Evolutionary conservation across 2,113 vertebrate species (phyloP), one percentile per base, ranked within the genome.

Genomic region (Perognathus longimembris): DNA sequence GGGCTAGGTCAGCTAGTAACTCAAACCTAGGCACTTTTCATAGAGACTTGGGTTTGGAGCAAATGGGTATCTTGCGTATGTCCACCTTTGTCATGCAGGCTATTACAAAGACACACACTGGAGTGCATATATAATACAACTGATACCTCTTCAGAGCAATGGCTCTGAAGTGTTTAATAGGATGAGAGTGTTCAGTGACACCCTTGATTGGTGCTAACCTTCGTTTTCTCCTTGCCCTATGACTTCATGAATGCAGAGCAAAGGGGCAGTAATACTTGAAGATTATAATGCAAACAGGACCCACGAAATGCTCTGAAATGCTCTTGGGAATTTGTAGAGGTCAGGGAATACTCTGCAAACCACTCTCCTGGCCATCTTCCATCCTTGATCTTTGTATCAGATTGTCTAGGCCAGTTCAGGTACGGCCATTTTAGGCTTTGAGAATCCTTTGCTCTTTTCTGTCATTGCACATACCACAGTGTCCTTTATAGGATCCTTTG

Each of bases 381-480:
- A 32, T 15, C 45, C 6, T 18, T 17, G 0, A 12, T 22, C 22
- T 63, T 73, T 42, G 15, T 3, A 0, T 40, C n/a, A 6, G 42
- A 24, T 75, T 59, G 8, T 79, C 26, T 26, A 59, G 70, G 28
- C 30, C 66, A 40, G 36, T 36, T 40, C 2, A 3, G 90, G 1
- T n/a, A 8, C 10, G 15, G 20, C 26, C 18, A 0, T 28, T 24
- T 0, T 0, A 10, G 40, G 36, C 30, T 71, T 71, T 69, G 4
- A 71, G 32, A 40, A 8, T 30, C n/a, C n/a, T 38, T 36, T 32
- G 22, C 66, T 64, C 7, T 69, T 22, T 66, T 42, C 42, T 32
- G 10, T 32, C 3, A 0, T 26, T 26, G 3, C 34, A 36, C 2
- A 0, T 11, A 4, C 15, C 15, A 12, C 32, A 0, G 9, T 30